Evolutionary conservation across 2,797 vertebrate genomes (phyloP).

Genomic region (Myotis daubentonii): DNA sequence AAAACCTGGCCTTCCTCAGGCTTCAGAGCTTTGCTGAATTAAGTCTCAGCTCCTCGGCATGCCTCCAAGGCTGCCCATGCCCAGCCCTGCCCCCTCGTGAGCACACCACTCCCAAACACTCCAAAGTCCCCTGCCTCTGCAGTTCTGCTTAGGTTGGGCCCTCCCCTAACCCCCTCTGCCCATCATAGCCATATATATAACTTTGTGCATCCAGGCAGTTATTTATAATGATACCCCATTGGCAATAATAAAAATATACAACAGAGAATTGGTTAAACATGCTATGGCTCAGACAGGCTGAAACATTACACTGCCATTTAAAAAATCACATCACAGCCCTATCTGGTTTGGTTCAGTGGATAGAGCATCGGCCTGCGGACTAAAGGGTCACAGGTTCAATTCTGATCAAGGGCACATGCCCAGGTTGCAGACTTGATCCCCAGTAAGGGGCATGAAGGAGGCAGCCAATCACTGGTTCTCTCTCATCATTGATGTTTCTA

Average conservation of each 20-base stretch:
- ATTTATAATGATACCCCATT: neutral
- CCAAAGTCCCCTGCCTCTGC: neutral
- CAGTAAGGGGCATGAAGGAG: too few relatives aligned
- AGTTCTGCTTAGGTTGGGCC: neutral
- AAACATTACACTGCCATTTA: conserved; percentile 58
- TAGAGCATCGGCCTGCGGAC: too few relatives aligned
- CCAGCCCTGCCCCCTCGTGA: neutral
- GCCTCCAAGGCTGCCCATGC: neutral
- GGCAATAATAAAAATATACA: conserved; percentile 30
- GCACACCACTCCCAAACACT: too few relatives aligned
- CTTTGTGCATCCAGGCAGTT: neutral
- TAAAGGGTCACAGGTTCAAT: too few relatives aligned
- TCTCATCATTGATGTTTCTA: too few relatives aligned
- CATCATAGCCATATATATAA: neutral
- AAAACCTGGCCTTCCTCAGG: neutral
- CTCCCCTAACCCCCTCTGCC: neutral
- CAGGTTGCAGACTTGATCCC: too few relatives aligned
- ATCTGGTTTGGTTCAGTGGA: too few relatives aligned
- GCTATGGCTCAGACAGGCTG: neutral
- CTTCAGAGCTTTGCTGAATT: neutral
- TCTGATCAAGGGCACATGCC: too few relatives aligned
- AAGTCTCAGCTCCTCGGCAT: neutral
- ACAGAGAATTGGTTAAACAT: neutral
- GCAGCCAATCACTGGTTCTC: too few relatives aligned
- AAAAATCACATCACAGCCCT: neutral